Evolutionary conservation across 2,797 vertebrate genomes (phyloP).

Genomic region (Pelodytes ibericus): DNA sequence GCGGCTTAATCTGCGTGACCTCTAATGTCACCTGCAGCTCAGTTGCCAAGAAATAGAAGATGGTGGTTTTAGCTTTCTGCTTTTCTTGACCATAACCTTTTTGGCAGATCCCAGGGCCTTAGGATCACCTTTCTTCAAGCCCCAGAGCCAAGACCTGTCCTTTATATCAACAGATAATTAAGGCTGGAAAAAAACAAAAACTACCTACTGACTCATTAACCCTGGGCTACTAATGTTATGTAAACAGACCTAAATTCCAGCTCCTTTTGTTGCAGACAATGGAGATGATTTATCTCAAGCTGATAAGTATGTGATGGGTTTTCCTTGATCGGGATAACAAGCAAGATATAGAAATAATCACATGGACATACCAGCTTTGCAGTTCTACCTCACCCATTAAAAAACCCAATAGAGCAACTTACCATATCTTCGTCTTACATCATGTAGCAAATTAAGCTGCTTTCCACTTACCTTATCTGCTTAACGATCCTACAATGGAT

Average conservation of each 20-base stretch:
- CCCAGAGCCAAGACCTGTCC: slow-evolving; percentile 11
- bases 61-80: slow-evolving; percentile 16
- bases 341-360: not conserved
- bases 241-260: slow-evolving; percentile 30
- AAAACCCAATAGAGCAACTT: not conserved
- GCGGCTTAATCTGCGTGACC: too few species aligned
- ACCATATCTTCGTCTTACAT: not conserved
- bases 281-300: not conserved
- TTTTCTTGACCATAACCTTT: slow-evolving; percentile 36
- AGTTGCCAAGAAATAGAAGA: slow-evolving; percentile 4
- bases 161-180: slow-evolving; percentile 24
- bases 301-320: not conserved
- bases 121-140: slow-evolving; percentile 22
- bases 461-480: too few species aligned
- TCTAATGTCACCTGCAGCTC: not conserved
- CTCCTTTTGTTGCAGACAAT: slow-evolving; percentile 27
- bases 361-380: not conserved
- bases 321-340: not conserved
- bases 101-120: slow-evolving; percentile 6
- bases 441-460: too few species aligned
- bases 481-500: too few species aligned
- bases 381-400: not conserved
- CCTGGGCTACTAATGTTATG: slow-evolving; percentile 24
- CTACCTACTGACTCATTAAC: not conserved
- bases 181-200: slow-evolving; percentile 24